A percentile compares a stretch with the other conserved stretches of the same genome.
phyloP scores from a whole-genome alignment of 2,113 vertebrate species.

The Machaerirhynchus nigripectus region DNA sequence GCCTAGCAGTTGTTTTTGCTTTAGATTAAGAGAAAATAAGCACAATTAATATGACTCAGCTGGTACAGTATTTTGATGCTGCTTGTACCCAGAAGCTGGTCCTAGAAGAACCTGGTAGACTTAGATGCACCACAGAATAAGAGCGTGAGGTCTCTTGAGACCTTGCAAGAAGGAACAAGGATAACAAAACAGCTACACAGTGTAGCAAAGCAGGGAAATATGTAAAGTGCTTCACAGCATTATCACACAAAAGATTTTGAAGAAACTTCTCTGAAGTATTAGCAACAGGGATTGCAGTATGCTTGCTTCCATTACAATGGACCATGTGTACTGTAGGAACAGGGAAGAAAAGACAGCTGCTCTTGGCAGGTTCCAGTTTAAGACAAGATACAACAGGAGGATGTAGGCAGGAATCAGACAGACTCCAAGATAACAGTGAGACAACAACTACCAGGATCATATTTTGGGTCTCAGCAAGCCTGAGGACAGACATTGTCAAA shows the following conservation, averaged over 20 bases:
- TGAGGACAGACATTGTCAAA: neutral
- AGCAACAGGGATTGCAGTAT: neutral
- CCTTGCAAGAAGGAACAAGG: neutral
- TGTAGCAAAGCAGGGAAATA: neutral
- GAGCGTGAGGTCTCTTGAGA: neutral
- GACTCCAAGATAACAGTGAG: neutral
- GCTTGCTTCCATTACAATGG: neutral
- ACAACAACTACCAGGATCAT: neutral
- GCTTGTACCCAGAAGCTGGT: neutral
- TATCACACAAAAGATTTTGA: neutral
- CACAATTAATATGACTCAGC: slow-evolving; percentile 15
- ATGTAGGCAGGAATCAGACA: neutral
- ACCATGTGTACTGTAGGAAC: neutral
- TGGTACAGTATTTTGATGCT: neutral
- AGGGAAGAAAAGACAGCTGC: neutral
- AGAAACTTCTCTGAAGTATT: neutral
- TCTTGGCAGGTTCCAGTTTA: neutral
- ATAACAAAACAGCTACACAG: neutral
- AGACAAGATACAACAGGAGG: neutral
- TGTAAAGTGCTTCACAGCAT: neutral
- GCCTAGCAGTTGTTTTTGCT: neutral
- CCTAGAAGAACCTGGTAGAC: neutral
- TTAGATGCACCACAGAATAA: neutral
- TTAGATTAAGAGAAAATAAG: slow-evolving; percentile 22
- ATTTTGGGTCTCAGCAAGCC: neutral